Base-by-base conservation (phyloP, 2,888 invertebrate species). In the Elmis aenea region DNA sequence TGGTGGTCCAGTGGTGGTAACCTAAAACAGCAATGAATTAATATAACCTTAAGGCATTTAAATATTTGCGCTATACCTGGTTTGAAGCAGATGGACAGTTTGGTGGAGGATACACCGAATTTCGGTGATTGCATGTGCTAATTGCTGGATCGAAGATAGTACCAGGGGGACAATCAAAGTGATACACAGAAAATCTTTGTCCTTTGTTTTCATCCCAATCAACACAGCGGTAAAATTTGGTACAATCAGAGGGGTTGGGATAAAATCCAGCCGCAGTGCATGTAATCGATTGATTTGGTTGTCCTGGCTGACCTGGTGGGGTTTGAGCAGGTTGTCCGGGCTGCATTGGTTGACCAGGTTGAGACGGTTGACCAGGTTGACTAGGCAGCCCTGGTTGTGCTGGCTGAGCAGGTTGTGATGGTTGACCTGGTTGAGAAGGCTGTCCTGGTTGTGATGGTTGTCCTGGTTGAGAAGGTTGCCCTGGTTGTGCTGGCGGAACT, bases 61-160 rank as follows among this genome's bases (percentile, higher is more conserved):
- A n/a, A n/a, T n/a, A n/a, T n/a, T n/a, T n/a, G n/a, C n/a, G n/a
- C n/a, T n/a, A n/a, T n/a, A n/a, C n/a, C n/a, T n/a, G n/a, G n/a
- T n/a, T n/a, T n/a, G 11, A 21, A 20, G 18, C 14, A 30, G 11
- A 2, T 11, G 9, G 9, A 24, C 48, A 52, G 5, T 37, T 21
- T 32, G 51, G 33, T 10, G 35, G 22, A 4, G 48, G 50, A 28
- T 50, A 40, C 2, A 52, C 51, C 10, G 50, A 29, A n/a, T 38
- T 25, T 21, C 58, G 55, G 43, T 63, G 55, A 61, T 84, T 84
- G 58, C 85, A 85, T 2, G 78, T 77, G 45, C 73, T 74, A 29
- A 81, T 59, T 27, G 73, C 71, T 13, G 79, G 77, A 64, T 85
- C 84, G 72, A 81, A 85, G 46, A 84, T 81, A 1, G 85, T 85